Evolutionary conservation across 2,797 vertebrate species (phyloP), one percentile per base, ranked within the genome.

Genomic region (Sciurus carolinensis): DNA sequence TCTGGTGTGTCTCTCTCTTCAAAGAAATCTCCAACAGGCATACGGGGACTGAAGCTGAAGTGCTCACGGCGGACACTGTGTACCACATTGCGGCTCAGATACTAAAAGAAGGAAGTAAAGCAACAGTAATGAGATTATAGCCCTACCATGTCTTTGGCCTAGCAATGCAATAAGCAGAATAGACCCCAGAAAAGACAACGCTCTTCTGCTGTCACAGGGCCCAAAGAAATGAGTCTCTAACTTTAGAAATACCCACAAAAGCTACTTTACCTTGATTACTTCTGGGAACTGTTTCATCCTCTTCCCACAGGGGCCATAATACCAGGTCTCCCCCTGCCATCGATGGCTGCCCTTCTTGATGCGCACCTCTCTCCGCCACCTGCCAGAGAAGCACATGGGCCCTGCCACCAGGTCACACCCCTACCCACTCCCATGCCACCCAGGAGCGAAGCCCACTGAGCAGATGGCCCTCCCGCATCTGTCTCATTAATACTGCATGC

Each of bases 211-310:
- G n/a, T 72, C 66, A 82, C n/a, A 59, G 66, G 47, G 54, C 73
- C 90, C n/a, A 44, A 71, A 42, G 69, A 89, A 73, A 94, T 76
- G n/a, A 50, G 44, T 59, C 22, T 62, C 24, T 52, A n/a, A 39
- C 9, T 75, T 59, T 50, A 39, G 80, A 66, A 62, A 85, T 54
- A n/a, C 8, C 75, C 71, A 88, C 2, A 7, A 83, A 83, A 79
- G 11, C 72, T 72, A 1, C 4, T 22, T 85, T 98, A 99, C 99
- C 99, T 99, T 99, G 95, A 99, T 99, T 96, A 99, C 99, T 98
- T 99, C 99, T 0, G 99, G 99, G 97, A 99, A 99, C 94, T 99
- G 99, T 97, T 99, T 99, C 99, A 99, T 99, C 97, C 99, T 99
- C 97, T 99, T 99, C 71, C 99, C 99, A 94, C 99, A 99, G 17